Percentiles rank a stretch among this genome's conserved stretches.
Conservation (phyloP, 2,797 vertebrate genomes). For the Streptopelia turtur region DNA sequence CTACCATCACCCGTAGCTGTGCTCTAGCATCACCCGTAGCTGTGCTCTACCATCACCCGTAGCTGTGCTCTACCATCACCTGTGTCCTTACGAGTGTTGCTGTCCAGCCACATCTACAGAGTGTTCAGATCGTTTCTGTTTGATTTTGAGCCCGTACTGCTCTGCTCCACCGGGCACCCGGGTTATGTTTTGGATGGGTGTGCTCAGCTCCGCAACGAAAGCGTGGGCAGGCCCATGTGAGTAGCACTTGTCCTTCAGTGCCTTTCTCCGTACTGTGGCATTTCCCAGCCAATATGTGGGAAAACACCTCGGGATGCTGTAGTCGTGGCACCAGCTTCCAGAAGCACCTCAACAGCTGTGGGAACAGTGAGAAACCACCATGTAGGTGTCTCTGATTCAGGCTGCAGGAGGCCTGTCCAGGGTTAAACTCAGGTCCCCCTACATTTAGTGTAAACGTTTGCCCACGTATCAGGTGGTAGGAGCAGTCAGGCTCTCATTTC, state of each 20-base stretch:
- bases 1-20: too few relatives aligned
- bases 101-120: neutral
- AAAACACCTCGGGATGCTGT: neutral
- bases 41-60: too few relatives aligned
- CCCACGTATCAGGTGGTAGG: neutral
- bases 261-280: neutral
- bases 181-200: neutral
- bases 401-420: neutral
- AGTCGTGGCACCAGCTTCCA: neutral
- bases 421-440: neutral
- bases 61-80: too few relatives aligned
- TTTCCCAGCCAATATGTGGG: neutral
- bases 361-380: neutral
- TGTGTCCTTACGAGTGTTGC: neutral
- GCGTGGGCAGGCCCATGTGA: neutral
- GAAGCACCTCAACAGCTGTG: neutral
- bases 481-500: neutral
- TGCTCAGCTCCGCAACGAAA: neutral
- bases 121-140: neutral
- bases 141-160: neutral
- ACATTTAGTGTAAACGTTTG: neutral
- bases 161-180: neutral
- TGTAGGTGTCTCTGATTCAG: neutral
- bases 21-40: neutral
- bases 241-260: neutral